Conservation (phyloP, 2,113 vertebrate species). For the Haliaeetus leucogaster region DNA sequence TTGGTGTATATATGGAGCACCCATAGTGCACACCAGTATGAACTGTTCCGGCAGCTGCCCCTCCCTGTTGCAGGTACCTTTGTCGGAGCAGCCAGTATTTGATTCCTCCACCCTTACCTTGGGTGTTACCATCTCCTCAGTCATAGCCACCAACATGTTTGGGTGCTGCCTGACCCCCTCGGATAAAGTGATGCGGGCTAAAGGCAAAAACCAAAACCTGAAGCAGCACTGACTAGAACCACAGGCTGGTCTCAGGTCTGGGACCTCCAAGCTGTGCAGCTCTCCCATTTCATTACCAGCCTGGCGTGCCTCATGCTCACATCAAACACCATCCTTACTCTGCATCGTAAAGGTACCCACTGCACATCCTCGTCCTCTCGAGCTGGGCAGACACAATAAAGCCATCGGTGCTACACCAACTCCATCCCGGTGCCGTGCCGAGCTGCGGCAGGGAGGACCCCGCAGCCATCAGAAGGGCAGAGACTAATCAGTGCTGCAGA, state of each 20-base stretch:
- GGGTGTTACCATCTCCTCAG: neutral
- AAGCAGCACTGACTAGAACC: neutral
- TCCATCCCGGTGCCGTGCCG: neutral
- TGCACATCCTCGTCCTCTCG: neutral
- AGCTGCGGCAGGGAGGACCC: accelerated
- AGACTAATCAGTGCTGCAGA: neutral
- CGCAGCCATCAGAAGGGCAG: neutral
- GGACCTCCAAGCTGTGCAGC: neutral
- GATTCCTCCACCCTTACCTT: neutral
- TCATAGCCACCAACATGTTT: accelerated
- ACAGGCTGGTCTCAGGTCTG: accelerated
- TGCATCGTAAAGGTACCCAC: accelerated
- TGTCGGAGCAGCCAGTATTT: neutral
- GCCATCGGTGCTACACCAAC: neutral
- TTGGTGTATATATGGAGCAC: accelerated
- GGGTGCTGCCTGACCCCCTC: neutral
- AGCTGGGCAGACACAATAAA: neutral
- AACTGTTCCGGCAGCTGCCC: neutral
- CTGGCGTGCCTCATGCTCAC: accelerated
- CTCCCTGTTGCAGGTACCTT: neutral
- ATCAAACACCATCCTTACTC: neutral
- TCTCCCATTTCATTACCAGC: neutral
- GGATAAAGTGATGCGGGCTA: accelerated
- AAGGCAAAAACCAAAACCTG: neutral
- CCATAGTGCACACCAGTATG: accelerated